Evolutionary conservation across 2,888 invertebrate genomes (phyloP).

Genomic region (Drosophila falleni): DNA sequence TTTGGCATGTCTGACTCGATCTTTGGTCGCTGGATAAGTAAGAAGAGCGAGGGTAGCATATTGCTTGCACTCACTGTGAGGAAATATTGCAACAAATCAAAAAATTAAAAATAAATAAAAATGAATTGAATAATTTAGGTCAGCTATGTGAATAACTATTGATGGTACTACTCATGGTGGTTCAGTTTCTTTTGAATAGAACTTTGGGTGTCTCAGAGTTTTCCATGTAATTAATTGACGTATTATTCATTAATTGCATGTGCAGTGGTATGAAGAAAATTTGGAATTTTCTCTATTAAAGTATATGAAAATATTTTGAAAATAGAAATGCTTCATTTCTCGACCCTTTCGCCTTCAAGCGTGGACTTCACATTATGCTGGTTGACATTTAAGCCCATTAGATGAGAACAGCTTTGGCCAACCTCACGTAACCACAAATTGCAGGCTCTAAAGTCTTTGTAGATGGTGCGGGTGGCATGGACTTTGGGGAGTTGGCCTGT

Average conservation of each 20-base stretch:
- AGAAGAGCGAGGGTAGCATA: constrained; percentile 18
- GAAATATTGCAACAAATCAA: constrained; percentile 80
- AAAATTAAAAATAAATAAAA: constrained; percentile 85
- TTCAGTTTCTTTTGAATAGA: constrained; percentile 28
- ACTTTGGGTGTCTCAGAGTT: constrained; percentile 32
- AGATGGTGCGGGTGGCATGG: constrained; percentile 8
- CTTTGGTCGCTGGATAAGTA: constrained; percentile 32
- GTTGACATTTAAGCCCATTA: constrained; percentile 77
- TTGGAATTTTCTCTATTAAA: constrained; percentile 57
- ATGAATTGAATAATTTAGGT: constrained; percentile 84
- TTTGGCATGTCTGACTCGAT: constrained; percentile 51
- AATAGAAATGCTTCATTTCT: constrained; percentile 43
- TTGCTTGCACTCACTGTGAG: constrained; percentile 8
- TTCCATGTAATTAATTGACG: constrained; percentile 65
- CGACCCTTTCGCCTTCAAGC: background rate
- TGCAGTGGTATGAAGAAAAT: constrained; percentile 25
- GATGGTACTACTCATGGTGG: constrained; percentile 42
- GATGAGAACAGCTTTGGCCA: constrained; percentile 33
- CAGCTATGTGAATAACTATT: constrained; percentile 62
- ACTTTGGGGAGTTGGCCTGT: background rate
- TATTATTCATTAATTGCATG: constrained; percentile 70
- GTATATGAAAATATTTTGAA: constrained; percentile 76
- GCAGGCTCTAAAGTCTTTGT: constrained; percentile 3
- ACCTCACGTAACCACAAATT: constrained; percentile 53
- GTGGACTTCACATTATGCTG: constrained; percentile 67